A percentile compares a stretch with the other conserved stretches of the same genome.
These are phyloP conservation scores for Malurus splendens DNA, from an alignment of 2,797 vertebrate genomes.

Conservation along the genomic window DNA sequence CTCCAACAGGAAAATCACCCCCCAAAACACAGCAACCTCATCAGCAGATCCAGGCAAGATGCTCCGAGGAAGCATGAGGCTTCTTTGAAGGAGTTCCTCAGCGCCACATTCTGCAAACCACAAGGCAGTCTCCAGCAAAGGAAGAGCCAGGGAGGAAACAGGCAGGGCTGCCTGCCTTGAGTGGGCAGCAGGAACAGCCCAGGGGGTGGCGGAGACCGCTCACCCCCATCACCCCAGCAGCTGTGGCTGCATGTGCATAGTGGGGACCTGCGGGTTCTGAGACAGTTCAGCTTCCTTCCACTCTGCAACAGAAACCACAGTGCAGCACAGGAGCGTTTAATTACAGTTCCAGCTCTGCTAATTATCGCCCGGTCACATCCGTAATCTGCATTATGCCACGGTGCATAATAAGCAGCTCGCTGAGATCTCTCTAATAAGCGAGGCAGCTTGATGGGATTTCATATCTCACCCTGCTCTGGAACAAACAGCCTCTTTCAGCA, in stretches of 20 bases:
- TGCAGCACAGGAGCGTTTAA: constrained; percentile 62
- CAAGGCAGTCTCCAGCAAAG: not conserved
- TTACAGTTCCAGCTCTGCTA: constrained; percentile 69
- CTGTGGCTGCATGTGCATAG: accelerated
- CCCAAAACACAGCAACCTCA: not conserved
- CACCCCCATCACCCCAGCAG: accelerated
- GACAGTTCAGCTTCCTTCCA: constrained; percentile 48
- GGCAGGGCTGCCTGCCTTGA: not conserved
- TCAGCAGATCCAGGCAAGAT: not conserved
- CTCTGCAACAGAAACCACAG: constrained; percentile 53
- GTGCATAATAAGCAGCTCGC: constrained; percentile 68
- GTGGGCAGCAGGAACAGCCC: not conserved
- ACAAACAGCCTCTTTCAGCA: constrained; percentile 51
- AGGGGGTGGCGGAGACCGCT: not conserved
- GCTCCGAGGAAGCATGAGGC: accelerated
- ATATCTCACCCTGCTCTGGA: constrained; percentile 50
- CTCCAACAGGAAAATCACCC: not conserved
- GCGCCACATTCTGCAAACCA: not conserved
- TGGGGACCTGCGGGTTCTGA: not conserved
- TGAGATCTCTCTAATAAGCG: constrained; percentile 63
- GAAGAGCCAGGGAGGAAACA: not conserved
- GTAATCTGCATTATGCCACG: constrained; percentile 67
- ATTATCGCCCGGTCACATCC: constrained; percentile 69
- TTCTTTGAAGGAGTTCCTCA: not conserved
- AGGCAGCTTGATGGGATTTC: constrained; percentile 60